A percentile compares a stretch with the other conserved stretches of the same genome.
These are phyloP conservation scores for Oxycera nigricornis DNA, from an alignment of 2,888 invertebrate species.

Conservation along the genomic window DNA sequence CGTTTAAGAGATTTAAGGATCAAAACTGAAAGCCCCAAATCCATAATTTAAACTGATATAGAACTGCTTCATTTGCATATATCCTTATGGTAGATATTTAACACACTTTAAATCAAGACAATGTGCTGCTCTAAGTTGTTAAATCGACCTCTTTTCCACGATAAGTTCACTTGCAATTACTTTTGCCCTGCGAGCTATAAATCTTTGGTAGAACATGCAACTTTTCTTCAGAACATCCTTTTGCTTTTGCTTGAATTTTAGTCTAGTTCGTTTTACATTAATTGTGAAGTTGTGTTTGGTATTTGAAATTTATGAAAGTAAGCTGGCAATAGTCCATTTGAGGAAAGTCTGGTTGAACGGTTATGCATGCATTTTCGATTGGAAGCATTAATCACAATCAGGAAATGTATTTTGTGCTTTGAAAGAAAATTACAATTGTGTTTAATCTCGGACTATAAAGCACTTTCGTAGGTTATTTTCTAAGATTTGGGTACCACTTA, in stretches of 20 bases:
- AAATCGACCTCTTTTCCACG: background rate
- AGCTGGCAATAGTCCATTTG: background rate
- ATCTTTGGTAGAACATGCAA: conserved; percentile 22
- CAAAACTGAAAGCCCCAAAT: background rate
- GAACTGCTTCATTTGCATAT: background rate
- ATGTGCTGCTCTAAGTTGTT: conserved; percentile 5
- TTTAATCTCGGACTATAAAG: too few relatives aligned
- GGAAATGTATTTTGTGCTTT: too few relatives aligned
- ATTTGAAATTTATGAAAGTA: background rate
- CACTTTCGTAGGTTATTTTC: too few relatives aligned
- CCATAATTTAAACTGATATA: background rate
- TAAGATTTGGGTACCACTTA: too few relatives aligned
- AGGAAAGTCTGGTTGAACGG: too few relatives aligned
- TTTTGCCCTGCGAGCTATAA: conserved; percentile 24
- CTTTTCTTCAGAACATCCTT: background rate
- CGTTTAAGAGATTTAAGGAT: too few relatives aligned
- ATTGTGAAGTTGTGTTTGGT: background rate
- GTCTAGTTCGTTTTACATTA: background rate
- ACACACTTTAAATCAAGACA: background rate
- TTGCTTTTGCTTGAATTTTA: background rate
- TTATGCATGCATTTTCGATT: too few relatives aligned
- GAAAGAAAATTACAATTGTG: too few relatives aligned
- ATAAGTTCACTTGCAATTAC: conserved; percentile 5
- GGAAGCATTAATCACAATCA: too few relatives aligned
- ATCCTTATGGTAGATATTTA: background rate